Base-by-base conservation (phyloP, 2,888 invertebrate genomes). In the Cosmia pyralina region DNA sequence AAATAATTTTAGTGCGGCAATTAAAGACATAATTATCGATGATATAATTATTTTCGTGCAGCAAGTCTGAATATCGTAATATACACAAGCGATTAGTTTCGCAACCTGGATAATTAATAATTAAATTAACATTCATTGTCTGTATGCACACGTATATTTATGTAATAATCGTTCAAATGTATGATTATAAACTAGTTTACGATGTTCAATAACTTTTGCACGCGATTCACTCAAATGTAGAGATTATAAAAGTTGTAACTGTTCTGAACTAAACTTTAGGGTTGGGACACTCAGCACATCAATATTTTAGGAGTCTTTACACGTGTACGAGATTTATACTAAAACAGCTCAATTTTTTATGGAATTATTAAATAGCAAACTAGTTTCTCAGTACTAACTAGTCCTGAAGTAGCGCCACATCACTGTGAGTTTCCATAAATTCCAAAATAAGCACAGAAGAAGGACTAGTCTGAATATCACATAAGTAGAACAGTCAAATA, bases 41-140 rank as follows among this genome's bases (percentile, higher is more conserved):
- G 10, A 13, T 67, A 17, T 68, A 69, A 69, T 67, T 75, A 71
- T 65, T 66, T 70, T 71, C 59, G 64, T 82, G 70, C 58, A 69
- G 41, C 67, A 53, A 46, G 34, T 50, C 48, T 4, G 46, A 44
- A 65, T 63, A 78, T 78, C 60, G 62, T 71, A 62, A 82, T 75
- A 38, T 46, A 62, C 50, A 59, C 53, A 38, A 69, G 57, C 41
- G 34, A 64, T 62, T 4, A 34, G 68, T 82, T 78, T 71, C 55
- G 22, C 78, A 81, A 74, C 52, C 60, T 68, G 60, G 38, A 62
- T 70, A 46, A 48, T 69, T 22, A 22, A 34, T 68, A 67, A 81
- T 65, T 67, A 59, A 67, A 69, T 73, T 70, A 82, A 28, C 48
- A 65, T 70, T 78, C 50, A 74, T 55, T 82, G 74, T 74, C 13